Base-by-base conservation (phyloP, 30 jellyfish, hydroid and myxozoan genomes). In the Aurelia coerulea region DNA sequence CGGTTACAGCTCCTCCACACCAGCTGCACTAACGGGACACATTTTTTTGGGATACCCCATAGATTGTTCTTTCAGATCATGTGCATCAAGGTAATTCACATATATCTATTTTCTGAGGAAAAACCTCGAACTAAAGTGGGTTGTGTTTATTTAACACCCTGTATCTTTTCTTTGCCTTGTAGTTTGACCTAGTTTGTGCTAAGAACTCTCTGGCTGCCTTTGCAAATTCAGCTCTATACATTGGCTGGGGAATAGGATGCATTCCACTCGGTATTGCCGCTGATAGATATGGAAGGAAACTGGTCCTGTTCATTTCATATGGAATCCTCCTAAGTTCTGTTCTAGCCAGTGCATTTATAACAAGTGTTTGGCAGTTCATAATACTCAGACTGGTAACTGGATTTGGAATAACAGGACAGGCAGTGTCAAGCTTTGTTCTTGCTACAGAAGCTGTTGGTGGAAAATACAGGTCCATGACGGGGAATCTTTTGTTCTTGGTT, bases 211-310 rank as follows among this genome's bases (percentile, higher is more conserved):
- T 83, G 29, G 96, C 81, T 32, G 92, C 98, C 14, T 74, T 91
- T 29, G 88, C 91, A n/a, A 91, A 91, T 56, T 78, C 96, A 16
- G 91, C 90, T 11, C 56, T 91, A 63, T 91, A 76, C 83, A 73
- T 91, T 59, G 98, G 98, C 51, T 91, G 98, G 98, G 98, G 93
- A 10, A 31, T 91, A 49, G 96, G 96, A 16, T 79, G 87, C 52
- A 67, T 91, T 18, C 90, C 92, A 5, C 60, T 74, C 3, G 98
- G 98, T 17, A 69, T 78, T 10, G 88, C 91, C 23, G 91, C 98
- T 41, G 98, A 86, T 74, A 77, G 65, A 0, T 73, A 50, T 72
- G 98, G 98, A 32, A 83, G 98, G 18, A 91, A 86, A 66, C 94
- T 80, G 50, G 64, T 91, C 10, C 34, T 82, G 82, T 81, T 64